Conservation (phyloP, 2,113 vertebrate species). For the Thunnus thynnus region DNA sequence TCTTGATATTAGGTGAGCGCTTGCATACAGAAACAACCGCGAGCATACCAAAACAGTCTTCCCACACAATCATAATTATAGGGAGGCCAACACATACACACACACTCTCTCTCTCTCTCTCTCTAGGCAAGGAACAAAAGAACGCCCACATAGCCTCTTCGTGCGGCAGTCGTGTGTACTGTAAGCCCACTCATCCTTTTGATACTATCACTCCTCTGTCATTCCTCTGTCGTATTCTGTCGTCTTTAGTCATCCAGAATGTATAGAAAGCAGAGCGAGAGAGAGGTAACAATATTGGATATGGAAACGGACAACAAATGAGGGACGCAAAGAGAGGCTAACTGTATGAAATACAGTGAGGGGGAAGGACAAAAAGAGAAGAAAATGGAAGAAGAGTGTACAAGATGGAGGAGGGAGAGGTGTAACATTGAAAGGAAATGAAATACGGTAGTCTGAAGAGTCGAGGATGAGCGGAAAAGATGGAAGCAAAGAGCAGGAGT, state of each 20-base stretch:
- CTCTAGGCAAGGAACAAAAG: conserved; percentile 79
- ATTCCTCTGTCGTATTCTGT: conserved; percentile 49
- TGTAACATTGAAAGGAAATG: conserved; percentile 5
- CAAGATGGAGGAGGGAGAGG: conserved; percentile 57
- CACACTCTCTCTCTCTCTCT: conserved; percentile 47
- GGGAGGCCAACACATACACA: conserved; percentile 66
- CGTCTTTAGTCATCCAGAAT: conserved; percentile 53
- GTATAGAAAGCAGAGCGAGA: conserved; percentile 33
- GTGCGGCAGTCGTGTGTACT: conserved; percentile 74
- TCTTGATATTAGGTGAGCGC: conserved; percentile 68
- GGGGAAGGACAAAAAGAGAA: conserved; percentile 17
- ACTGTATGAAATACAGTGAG: conserved; percentile 6
- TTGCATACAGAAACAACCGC: conserved; percentile 71
- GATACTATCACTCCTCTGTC: conserved; percentile 73
- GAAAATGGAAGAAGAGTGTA: conserved; percentile 47
- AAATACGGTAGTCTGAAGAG: conserved; percentile 11
- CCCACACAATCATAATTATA: conserved; percentile 82
- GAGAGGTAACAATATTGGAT: conserved; percentile 20
- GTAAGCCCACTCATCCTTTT: conserved; percentile 82
- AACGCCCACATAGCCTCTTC: conserved; percentile 77
- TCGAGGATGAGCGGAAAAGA: conserved; percentile 11
- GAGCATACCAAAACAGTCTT: conserved; percentile 77
- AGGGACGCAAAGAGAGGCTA: conserved; percentile 1
- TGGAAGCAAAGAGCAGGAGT: background rate
- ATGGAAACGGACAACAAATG: conserved; percentile 19